A percentile compares a stretch with the other conserved stretches of the same genome.
phyloP scores from a whole-genome alignment of 2,797 vertebrate genomes.

The Pipistrellus pipistrellus region DNA sequence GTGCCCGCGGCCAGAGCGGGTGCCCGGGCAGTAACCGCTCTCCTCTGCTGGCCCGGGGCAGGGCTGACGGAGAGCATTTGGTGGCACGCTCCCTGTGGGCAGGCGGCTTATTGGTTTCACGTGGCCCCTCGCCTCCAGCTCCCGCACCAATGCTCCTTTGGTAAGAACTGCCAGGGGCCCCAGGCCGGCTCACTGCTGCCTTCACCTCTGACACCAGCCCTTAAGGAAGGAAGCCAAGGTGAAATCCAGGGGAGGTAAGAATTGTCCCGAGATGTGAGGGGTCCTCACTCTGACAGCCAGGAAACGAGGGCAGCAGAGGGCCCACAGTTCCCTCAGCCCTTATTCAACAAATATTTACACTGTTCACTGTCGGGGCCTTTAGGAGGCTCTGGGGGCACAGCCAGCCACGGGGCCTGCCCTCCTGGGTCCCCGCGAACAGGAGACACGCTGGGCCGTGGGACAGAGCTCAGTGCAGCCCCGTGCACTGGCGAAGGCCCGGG shows the following conservation, averaged over 20 bases:
- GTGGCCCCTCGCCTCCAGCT: neutral
- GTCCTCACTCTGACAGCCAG: neutral
- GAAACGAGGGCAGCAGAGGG: neutral
- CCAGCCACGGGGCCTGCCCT: accelerated
- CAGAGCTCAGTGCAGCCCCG: too few relatives aligned
- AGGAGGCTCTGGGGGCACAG: accelerated
- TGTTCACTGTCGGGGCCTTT: accelerated
- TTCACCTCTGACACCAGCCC: neutral
- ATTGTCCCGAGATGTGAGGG: neutral
- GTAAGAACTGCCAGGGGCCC: neutral
- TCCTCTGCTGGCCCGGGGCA: accelerated
- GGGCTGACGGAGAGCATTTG: neutral
- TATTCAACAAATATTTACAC: accelerated
- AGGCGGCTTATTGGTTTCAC: neutral
- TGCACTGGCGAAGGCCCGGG: accelerated
- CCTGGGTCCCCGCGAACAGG: accelerated
- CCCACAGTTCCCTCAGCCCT: accelerated
- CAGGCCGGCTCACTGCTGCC: neutral
- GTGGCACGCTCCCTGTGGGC: accelerated
- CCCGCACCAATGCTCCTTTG: neutral
- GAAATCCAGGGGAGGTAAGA: neutral
- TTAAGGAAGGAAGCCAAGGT: neutral
- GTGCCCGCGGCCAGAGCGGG: accelerated
- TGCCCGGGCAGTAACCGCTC: accelerated
- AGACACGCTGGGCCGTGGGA: accelerated